phyloP scores from a whole-genome alignment of 2,888 invertebrate species.

The Scaptomyza flava region DNA sequence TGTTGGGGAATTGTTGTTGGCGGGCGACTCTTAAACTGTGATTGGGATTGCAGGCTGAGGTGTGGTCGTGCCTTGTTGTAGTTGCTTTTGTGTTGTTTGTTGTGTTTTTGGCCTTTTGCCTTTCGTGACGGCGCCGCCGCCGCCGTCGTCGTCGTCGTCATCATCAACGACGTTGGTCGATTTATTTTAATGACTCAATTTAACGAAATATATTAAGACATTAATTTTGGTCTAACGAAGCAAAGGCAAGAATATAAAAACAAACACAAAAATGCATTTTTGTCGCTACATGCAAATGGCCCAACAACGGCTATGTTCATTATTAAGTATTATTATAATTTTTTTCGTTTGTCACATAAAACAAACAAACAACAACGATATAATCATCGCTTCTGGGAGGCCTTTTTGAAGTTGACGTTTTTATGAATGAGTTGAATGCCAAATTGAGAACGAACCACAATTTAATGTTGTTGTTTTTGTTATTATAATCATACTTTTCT shows the following conservation, averaged over 20 bases:
- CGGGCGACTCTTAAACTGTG: constrained; percentile 24
- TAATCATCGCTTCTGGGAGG: constrained; percentile 59
- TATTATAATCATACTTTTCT: constrained; percentile 34
- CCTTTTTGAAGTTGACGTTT: constrained; percentile 62
- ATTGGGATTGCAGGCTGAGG: constrained; percentile 39
- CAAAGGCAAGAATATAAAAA: constrained; percentile 16
- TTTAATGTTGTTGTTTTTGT: constrained; percentile 22
- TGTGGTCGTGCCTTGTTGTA: constrained; percentile 52
- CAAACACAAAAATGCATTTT: constrained; percentile 16
- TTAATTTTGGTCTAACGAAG: constrained; percentile 76
- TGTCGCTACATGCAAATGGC: constrained; percentile 66
- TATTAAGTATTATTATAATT: constrained; percentile 21
- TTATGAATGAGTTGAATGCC: constrained; percentile 65
- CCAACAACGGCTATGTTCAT: constrained; percentile 53
- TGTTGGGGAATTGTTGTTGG: constrained; percentile 15
- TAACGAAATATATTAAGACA: constrained; percentile 82
- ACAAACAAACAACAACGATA: constrained; percentile 2
- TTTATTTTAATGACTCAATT: constrained; percentile 83
- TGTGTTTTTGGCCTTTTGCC: constrained; percentile 48
- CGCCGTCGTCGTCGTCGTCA: constrained; percentile 42
- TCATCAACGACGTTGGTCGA: constrained; percentile 61
- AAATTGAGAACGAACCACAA: constrained; percentile 50
- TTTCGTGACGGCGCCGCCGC: constrained; percentile 67
- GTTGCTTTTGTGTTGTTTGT: constrained; percentile 8
- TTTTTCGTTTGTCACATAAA: constrained; percentile 39